Evolutionary conservation across 1,140 invertebrate species (phyloP), one percentile per base, ranked within the genome.

Genomic region (Trichomalopsis sarcophagae): DNA sequence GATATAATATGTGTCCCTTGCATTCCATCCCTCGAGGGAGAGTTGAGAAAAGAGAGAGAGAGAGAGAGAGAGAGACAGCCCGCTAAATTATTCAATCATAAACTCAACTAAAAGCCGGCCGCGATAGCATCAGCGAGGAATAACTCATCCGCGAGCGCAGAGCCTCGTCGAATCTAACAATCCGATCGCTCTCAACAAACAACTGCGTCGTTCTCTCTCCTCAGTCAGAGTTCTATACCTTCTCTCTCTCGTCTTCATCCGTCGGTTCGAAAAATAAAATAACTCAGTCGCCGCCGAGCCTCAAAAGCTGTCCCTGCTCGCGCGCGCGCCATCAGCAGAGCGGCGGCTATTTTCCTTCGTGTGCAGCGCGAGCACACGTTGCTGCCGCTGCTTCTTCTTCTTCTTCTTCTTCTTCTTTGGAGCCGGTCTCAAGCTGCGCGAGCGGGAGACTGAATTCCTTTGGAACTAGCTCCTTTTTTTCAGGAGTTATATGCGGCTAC

Each of bases 221-320:
- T 62, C 55, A 62, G 55, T 62, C 74, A 33, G 44, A 27, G 40
- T 27, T 62, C 47, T 66, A 27, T 27, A 36, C 14, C 27, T 21
- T 27, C 62, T 84, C 44, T 40, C 75, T 50, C 33, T 68, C 44
- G 23, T 74, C 74, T 69, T 23, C 11, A 50, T 83, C n/a, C 10
- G 14, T 55, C 27, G 21, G 55, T 62, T 62, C 55, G 55, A 62
- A 62, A 62, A 62, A 62, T 62, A 62, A 62, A 62, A 62, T 62
- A 62, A 62, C 55, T 62, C 55, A 62, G 55, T 44, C 40, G 40
- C 55, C 55, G 21, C 17, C 55, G 55, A 62, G 55, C 55, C 55
- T 62, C 55, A 62, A 62, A 62, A 62, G 55, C 55, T 62, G 55
- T 62, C 55, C 55, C 55, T 62, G 55, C n/a, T n/a, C 55, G 27